Base-by-base conservation (phyloP, 2,888 invertebrate genomes). In the Drosophila affinis region DNA sequence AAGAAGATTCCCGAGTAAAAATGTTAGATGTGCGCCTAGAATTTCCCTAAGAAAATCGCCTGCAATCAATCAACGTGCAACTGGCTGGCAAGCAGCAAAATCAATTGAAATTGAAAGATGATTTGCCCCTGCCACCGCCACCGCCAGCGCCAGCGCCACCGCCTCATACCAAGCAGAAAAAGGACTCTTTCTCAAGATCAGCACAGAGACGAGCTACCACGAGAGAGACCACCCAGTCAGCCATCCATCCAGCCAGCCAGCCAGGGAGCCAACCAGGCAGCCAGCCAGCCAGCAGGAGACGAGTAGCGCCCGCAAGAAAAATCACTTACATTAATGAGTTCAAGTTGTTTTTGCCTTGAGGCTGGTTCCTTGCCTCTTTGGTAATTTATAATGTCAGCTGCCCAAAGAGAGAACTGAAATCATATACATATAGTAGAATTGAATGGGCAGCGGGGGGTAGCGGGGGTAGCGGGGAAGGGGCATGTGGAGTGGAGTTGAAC, bases 41-140 rank as follows among this genome's bases (percentile, higher is more conserved):
- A 76, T 84, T 81, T 84, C 85, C 70, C 79, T 78, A 87, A 72
- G 87, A 89, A 39, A 89, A 87, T 85, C 82, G 72, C 39, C 14
- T 77, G 85, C 85, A 87, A 85, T 85, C 85, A 85, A 85, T 89
- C 89, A 87, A 73, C 63, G 76, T 73, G 89, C 88, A 87, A 75
- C 39, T 39, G 39, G 39, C 39, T 68, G 77, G 72, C 79, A 85
- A 84, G 9, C 29, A 88, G 82, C 79, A 87, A 89, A 87, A 85
- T 89, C 85, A 85, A 85, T 85, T 85, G 88, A 89, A 85, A 85
- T 85, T 89, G 89, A 87, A 89, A 85, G 89, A 85, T 87, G 85
- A 85, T 85, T 85, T 89, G n/a, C n/a, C 54, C 59, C 60, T 47
- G 52, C 69, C 54, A 1, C 21, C 2, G 21, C 2, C 21, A 24